Conservation (phyloP, 2,797 vertebrate species). For the Macropodus opercularis region DNA sequence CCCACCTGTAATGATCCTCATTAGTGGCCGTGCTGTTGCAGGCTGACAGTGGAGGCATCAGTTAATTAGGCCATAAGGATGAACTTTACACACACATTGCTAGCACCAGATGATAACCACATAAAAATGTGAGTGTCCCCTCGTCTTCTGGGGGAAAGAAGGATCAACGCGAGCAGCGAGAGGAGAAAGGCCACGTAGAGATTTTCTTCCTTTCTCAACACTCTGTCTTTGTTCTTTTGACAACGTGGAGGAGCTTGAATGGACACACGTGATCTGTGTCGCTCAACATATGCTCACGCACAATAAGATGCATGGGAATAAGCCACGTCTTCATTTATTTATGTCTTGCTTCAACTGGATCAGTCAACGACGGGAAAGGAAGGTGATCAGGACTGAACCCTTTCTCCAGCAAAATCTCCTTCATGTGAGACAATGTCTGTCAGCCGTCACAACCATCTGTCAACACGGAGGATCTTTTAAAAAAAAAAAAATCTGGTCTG, state of each 20-base stretch:
- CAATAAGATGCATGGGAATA: constrained; percentile 35
- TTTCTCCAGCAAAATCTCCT: constrained; percentile 57
- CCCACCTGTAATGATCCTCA: constrained; percentile 63
- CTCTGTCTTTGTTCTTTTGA: neutral
- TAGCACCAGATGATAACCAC: constrained; percentile 55
- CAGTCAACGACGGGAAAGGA: constrained; percentile 14
- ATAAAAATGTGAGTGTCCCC: constrained; percentile 38
- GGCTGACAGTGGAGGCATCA: constrained; percentile 58
- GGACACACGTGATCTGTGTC: neutral
- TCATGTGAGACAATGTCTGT: constrained; percentile 68
- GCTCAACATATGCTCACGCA: constrained; percentile 17
- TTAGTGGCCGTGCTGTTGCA: constrained; percentile 49
- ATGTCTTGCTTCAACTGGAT: constrained; percentile 30
- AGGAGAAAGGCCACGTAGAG: constrained; percentile 34
- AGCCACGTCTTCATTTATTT: constrained; percentile 17
- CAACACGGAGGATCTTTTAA: constrained; percentile 69
- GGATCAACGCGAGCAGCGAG: constrained; percentile 34
- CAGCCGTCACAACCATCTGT: constrained; percentile 74
- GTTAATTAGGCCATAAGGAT: constrained; percentile 72
- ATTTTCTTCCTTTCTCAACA: neutral
- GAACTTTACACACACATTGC: constrained; percentile 65
- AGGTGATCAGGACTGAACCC: constrained; percentile 50
- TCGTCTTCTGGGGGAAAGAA: constrained; percentile 6
- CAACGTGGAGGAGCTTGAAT: neutral
- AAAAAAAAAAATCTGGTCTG: constrained; percentile 72